Evolutionary conservation across 2,113 vertebrate species (phyloP).

Genomic region (Hipposideros armiger): DNA sequence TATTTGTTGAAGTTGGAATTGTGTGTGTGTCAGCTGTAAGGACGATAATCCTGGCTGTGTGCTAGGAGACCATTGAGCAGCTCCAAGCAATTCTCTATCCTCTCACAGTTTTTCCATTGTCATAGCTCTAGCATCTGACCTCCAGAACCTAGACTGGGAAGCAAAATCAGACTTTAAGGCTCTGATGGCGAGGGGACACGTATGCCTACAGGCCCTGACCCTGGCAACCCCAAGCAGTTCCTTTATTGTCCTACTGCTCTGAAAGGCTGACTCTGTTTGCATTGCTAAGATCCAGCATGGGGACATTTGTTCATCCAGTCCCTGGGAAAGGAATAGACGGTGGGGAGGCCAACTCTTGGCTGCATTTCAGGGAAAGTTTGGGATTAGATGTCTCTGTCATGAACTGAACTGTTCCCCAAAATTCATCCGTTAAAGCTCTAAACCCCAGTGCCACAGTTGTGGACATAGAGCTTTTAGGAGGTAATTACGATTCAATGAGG

Average conservation of each 20-base stretch:
- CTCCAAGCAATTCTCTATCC: neutral
- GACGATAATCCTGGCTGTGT: neutral
- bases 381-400: neutral
- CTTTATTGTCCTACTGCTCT: neutral
- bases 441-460: neutral
- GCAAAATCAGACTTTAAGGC: neutral
- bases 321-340: neutral
- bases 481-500: neutral
- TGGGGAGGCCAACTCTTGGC: neutral
- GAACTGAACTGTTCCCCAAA: neutral
- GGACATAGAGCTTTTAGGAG: neutral
- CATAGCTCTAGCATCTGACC: neutral
- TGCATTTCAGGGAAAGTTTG: neutral
- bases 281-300: neutral
- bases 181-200: accelerated
- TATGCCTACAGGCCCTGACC: neutral
- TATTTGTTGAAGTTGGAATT: slow-evolving; percentile 33
- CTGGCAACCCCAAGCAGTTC: neutral
- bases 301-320: neutral
- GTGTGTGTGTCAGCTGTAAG: neutral
- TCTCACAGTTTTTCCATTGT: neutral
- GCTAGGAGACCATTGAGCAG: neutral
- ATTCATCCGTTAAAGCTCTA: neutral
- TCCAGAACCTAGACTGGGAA: neutral
- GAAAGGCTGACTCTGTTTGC: neutral